Conservation (phyloP, 2,888 invertebrate species). For the Spodoptera littoralis region DNA sequence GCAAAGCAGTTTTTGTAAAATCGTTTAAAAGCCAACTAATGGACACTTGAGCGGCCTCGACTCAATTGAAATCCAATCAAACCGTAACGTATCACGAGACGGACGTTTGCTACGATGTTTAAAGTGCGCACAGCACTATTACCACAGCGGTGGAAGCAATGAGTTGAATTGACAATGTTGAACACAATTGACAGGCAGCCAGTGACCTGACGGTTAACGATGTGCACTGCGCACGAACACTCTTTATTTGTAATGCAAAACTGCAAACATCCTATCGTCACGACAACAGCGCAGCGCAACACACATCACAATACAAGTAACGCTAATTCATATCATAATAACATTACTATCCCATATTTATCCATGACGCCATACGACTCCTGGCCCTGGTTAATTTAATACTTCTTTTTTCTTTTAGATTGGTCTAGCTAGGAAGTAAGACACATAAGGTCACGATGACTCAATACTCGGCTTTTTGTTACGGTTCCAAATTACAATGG, state of each 20-base stretch:
- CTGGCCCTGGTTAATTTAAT: slow-evolving; percentile 35
- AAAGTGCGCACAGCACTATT: slow-evolving; percentile 63
- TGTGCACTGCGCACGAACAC: slow-evolving; percentile 67
- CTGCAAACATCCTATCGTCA: slow-evolving; percentile 76
- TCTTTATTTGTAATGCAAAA: slow-evolving; percentile 81
- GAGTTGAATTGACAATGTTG: slow-evolving; percentile 73
- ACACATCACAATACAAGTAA: slow-evolving; percentile 31
- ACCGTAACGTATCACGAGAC: slow-evolving; percentile 59
- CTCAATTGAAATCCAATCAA: slow-evolving; percentile 74
- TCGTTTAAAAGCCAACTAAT: slow-evolving; percentile 59
- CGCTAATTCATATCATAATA: slow-evolving; percentile 25
- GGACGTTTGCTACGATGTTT: slow-evolving; percentile 59
- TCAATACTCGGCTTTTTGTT: slow-evolving; percentile 43
- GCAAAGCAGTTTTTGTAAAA: slow-evolving; percentile 62
- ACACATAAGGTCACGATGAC: slow-evolving; percentile 54
- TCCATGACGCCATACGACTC: slow-evolving; percentile 41
- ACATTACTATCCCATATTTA: slow-evolving; percentile 27
- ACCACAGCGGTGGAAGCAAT: slow-evolving; percentile 65
- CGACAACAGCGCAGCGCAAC: slow-evolving; percentile 55
- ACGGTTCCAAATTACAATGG: slow-evolving; percentile 27
- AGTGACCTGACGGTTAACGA: slow-evolving; percentile 66
- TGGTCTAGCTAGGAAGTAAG: slow-evolving; percentile 58
- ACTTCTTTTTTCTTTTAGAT: slow-evolving; percentile 37
- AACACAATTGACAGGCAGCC: slow-evolving; percentile 70
- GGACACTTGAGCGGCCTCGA: slow-evolving; percentile 62